phyloP scores from a whole-genome alignment of 2,888 invertebrate genomes.

The Andricus curvator region DNA sequence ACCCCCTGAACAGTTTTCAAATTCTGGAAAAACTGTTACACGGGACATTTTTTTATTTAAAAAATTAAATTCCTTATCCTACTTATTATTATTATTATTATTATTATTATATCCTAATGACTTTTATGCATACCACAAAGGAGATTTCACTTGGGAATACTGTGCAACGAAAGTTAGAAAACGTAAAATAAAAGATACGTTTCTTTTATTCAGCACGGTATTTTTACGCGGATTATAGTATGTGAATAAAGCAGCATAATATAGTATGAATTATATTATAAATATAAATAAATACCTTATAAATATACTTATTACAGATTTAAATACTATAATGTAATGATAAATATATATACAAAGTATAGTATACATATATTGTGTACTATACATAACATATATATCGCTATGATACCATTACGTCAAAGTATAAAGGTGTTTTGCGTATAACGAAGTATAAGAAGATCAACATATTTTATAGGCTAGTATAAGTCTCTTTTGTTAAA shows the following conservation, averaged over 20 bases:
- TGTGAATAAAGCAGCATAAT: constrained; percentile 48
- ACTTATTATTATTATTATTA: constrained; percentile 45
- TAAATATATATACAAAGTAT: constrained; percentile 44
- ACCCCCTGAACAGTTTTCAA: no score
- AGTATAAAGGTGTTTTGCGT: constrained; percentile 56
- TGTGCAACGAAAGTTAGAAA: constrained; percentile 19
- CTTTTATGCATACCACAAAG: constrained; percentile 45
- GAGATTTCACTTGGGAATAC: constrained; percentile 15
- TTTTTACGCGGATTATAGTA: constrained; percentile 10
- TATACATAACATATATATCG: constrained; percentile 26
- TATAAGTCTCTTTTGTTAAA: not conserved
- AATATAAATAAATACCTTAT: constrained; percentile 45
- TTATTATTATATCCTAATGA: constrained; percentile 17
- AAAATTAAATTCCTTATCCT: constrained; percentile 50
- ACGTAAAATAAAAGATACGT: not conserved
- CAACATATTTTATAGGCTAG: constrained; percentile 57
- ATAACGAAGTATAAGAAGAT: not conserved
- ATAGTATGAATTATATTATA: constrained; percentile 50
- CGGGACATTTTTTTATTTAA: constrained; percentile 37
- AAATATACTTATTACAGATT: constrained; percentile 18
- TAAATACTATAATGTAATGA: constrained; percentile 36
- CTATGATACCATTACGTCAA: constrained; percentile 48
- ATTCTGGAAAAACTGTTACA: no score
- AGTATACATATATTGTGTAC: constrained; percentile 59
- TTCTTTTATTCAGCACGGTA: not conserved